A percentile compares a stretch with the other conserved stretches of the same genome.
phyloP scores from a whole-genome alignment of 1,140 invertebrate species.

The Zaprionus taronus region DNA sequence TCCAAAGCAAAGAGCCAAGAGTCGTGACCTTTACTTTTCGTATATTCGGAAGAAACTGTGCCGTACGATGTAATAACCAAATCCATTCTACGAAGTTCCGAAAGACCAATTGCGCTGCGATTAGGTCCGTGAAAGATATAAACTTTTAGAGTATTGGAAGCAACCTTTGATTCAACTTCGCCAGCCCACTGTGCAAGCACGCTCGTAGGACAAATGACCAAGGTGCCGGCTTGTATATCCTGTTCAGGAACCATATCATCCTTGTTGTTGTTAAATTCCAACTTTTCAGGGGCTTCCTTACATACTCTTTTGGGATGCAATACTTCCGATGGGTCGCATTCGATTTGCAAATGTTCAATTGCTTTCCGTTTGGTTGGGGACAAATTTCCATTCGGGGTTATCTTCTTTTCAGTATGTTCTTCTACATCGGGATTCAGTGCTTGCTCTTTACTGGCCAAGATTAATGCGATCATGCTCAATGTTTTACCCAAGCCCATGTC shows the following conservation, averaged over 20 bases:
- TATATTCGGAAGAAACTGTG: slow-evolving; percentile 27
- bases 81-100: slow-evolving; percentile 23
- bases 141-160: slow-evolving; percentile 19
- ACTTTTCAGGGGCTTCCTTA: background rate
- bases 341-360: background rate
- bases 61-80: slow-evolving; percentile 54
- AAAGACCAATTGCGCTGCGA: slow-evolving; percentile 26
- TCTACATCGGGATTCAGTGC: background rate
- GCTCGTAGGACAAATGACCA: slow-evolving; percentile 58
- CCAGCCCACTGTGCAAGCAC: slow-evolving; percentile 52
- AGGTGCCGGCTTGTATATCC: slow-evolving; percentile 27
- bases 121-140: slow-evolving; percentile 50
- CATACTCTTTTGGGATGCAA: background rate
- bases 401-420: slow-evolving; percentile 24
- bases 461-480: slow-evolving; percentile 93
- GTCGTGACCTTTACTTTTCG: background rate
- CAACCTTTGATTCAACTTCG: slow-evolving; percentile 48
- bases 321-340: background rate
- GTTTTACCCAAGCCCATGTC: slow-evolving; percentile 88
- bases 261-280: background rate
- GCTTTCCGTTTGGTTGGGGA: slow-evolving; percentile 20
- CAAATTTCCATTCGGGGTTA: background rate
- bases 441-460: slow-evolving; percentile 84
- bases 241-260: background rate
- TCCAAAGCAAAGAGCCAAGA: slow-evolving; percentile 42